Percentiles rank a stretch among this genome's conserved stretches.
These are phyloP conservation scores for Malachius bipustulatus DNA, from an alignment of 2,888 invertebrate genomes.

Conservation along the genomic window DNA sequence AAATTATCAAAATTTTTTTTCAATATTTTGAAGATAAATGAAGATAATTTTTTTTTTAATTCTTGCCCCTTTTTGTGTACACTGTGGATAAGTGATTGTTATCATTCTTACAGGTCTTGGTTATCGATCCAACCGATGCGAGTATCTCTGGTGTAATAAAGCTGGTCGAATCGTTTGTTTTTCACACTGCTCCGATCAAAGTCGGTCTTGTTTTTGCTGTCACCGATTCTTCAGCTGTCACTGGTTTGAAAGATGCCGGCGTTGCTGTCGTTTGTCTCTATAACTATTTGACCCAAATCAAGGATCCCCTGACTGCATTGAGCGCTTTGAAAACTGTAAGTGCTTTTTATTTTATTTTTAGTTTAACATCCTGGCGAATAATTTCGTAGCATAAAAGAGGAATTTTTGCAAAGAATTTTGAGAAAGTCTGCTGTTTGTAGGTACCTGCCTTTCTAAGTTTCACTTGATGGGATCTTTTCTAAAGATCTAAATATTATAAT, in stretches of 20 bases:
- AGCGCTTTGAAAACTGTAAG: slow-evolving; percentile 75
- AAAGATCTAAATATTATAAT: too few relatives aligned
- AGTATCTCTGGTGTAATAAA: slow-evolving; percentile 63
- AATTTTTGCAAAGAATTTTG: neutral
- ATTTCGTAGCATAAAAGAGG: too few relatives aligned
- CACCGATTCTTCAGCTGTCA: slow-evolving; percentile 43
- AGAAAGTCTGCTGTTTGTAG: neutral
- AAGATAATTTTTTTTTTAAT: too few relatives aligned
- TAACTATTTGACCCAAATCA: slow-evolving; percentile 75
- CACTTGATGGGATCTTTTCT: neutral
- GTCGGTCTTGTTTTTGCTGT: slow-evolving; percentile 77
- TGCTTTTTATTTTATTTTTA: too few relatives aligned
- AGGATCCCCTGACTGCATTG: slow-evolving; percentile 63
- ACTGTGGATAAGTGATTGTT: neutral
- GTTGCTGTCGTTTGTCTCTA: slow-evolving; percentile 79
- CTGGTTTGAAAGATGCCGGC: slow-evolving; percentile 56
- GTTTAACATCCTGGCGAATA: too few relatives aligned
- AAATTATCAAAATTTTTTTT: neutral
- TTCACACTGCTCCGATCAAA: slow-evolving; percentile 81
- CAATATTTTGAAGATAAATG: too few relatives aligned
- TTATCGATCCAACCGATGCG: slow-evolving; percentile 70
- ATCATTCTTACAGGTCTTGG: slow-evolving; percentile 50
- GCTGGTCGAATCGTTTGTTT: slow-evolving; percentile 80
- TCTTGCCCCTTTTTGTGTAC: neutral
- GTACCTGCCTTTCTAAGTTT: neutral